Evolutionary conservation across 2,888 invertebrate genomes (phyloP), one percentile per base, ranked within the genome.

Genomic region (Acanthosepion pharaonis): DNA sequence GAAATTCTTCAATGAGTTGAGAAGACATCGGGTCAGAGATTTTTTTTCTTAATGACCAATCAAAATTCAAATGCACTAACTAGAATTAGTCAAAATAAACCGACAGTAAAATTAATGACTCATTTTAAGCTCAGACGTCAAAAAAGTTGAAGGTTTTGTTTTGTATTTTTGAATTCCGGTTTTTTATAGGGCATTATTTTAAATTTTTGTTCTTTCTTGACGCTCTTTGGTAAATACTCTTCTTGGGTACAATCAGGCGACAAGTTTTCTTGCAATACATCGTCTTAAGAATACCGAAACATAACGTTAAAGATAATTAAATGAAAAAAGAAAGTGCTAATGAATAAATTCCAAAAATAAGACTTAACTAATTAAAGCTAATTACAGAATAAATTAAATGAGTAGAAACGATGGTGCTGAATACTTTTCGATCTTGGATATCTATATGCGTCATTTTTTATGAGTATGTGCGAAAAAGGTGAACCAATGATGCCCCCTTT

Each of bases 381-480:
- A 78, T 78, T 33, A 78, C n/a, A 78, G 78, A 78, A 78, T 78
- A 33, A 78, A 78, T 78, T 78, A 78, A 78, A 78, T 78, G 78
- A 78, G 18, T 23, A n/a, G n/a, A 33, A 11, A 78, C 11, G 11
- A 78, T n/a, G 11, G n/a, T 78, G 78, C 9, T 33, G 18, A n/a
- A 78, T 78, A 78, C 4, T n/a, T 78, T 59, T 59, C 20, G 20
- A 59, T 23, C 23, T 59, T 59, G 59, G 6, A 59, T 59, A 59
- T 23, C 59, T 20, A 23, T 23, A 5, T 23, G 6, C 20, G 4
- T 23, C 20, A 23, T 23, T 20, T 59, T 59, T 20, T 59, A 20
- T 20, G 20, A 59, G 23, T 20, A 20, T 23, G 55, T 59, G 25
- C 59, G 59, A 59, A 23, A 2, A 59, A 59, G 23, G 20, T 59